These are phyloP conservation scores for Sphenopsis melanotis DNA, from an alignment of 2,797 vertebrate genomes.

Conservation along the genomic window DNA sequence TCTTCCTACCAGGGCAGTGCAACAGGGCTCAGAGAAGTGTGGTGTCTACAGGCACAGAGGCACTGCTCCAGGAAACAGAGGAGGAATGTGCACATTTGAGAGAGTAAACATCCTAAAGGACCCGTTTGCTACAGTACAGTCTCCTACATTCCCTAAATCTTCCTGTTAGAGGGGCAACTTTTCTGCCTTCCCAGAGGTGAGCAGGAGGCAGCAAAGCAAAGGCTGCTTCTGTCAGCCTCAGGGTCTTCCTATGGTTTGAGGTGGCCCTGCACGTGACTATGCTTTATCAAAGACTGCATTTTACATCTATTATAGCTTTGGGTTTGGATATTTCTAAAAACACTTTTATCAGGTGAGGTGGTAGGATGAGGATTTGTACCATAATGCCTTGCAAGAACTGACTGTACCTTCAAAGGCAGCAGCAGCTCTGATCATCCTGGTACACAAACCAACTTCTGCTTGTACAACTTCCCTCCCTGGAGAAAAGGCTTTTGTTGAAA, in stretches of 20 bases:
- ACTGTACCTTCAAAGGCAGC: background rate
- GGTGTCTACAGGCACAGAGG: background rate
- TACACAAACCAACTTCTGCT: background rate
- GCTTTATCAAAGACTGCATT: background rate
- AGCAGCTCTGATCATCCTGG: background rate
- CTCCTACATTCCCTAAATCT: background rate
- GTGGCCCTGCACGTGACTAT: background rate
- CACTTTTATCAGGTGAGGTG: background rate
- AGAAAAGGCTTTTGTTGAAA: background rate
- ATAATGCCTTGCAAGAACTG: background rate
- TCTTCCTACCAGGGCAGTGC: background rate
- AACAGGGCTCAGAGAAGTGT: fast-evolving
- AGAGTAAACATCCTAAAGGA: background rate
- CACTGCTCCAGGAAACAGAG: background rate
- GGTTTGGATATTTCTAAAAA: background rate
- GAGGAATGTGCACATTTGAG: background rate
- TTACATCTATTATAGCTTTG: background rate
- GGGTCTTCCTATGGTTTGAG: background rate
- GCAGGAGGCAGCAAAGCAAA: background rate
- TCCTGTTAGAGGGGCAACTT: background rate
- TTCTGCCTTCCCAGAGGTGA: background rate
- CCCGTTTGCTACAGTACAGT: background rate
- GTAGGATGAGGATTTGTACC: background rate
- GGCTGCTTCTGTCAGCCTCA: background rate
- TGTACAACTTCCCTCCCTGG: background rate